phyloP scores from a whole-genome alignment of 2,888 invertebrate species.

The Sipha maydis region DNA sequence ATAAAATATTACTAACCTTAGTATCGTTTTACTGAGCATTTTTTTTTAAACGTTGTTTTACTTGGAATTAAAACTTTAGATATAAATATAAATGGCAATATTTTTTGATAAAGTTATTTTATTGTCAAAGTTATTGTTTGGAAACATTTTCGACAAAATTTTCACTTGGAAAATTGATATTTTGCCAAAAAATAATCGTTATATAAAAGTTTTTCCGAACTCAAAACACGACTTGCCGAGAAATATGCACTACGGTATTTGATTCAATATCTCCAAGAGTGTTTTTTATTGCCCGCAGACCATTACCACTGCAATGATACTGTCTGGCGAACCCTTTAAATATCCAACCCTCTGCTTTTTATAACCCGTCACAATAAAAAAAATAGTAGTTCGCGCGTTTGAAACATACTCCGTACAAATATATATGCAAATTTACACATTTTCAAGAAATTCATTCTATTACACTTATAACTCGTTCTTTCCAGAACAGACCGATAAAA shows the following conservation, averaged over 20 bases:
- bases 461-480: constrained; percentile 52
- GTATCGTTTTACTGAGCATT: constrained; percentile 31
- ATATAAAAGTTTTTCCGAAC: constrained; percentile 52
- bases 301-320: constrained; percentile 60
- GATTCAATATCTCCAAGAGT: constrained; percentile 62
- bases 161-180: constrained; percentile 50
- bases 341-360: constrained; percentile 60
- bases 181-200: constrained; percentile 56
- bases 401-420: constrained; percentile 58
- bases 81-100: constrained; percentile 49
- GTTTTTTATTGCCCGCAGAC: constrained; percentile 62
- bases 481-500: constrained; percentile 57
- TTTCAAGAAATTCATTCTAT: constrained; percentile 58
- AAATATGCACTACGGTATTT: constrained; percentile 51
- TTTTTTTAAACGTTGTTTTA: not conserved
- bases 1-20: constrained; percentile 27
- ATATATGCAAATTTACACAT: constrained; percentile 59
- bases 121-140: constrained; percentile 56
- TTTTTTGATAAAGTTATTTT: constrained; percentile 55
- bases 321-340: constrained; percentile 62
- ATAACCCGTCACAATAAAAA: constrained; percentile 57
- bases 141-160: constrained; percentile 56
- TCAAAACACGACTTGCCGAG: constrained; percentile 46
- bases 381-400: constrained; percentile 49
- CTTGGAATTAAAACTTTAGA: constrained; percentile 37